phyloP scores from a whole-genome alignment of 2,797 vertebrate species.

The Periparus ater region DNA sequence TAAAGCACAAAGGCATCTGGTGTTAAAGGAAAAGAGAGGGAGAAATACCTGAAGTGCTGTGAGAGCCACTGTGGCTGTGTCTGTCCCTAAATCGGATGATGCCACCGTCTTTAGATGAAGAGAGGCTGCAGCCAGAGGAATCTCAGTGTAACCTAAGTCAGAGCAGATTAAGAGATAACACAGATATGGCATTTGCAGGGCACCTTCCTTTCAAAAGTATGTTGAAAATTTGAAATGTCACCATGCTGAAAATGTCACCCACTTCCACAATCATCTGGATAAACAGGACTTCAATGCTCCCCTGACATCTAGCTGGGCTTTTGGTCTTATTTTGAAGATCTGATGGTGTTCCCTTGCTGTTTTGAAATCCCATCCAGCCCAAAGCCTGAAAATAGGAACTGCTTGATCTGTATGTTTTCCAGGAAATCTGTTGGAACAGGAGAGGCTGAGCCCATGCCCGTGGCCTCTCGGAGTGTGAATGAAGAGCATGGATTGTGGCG shows the following conservation, averaged over 20 bases:
- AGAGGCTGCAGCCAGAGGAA: background rate
- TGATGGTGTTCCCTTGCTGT: background rate
- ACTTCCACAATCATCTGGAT: background rate
- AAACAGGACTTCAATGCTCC: background rate
- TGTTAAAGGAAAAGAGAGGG: background rate
- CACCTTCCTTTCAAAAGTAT: background rate
- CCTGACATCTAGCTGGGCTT: background rate
- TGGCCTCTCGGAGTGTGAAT: background rate
- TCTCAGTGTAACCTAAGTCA: background rate
- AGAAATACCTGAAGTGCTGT: background rate
- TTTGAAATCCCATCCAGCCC: background rate
- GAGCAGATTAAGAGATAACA: background rate
- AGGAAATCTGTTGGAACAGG: background rate
- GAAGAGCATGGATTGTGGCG: background rate
- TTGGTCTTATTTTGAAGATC: background rate
- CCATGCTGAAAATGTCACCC: constrained; percentile 5
- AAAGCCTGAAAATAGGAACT: background rate
- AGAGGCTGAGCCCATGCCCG: background rate
- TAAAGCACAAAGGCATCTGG: background rate
- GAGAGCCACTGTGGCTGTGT: background rate
- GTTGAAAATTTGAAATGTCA: constrained; percentile 11
- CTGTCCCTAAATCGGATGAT: background rate
- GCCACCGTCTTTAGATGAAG: background rate
- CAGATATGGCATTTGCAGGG: background rate
- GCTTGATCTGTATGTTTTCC: background rate